Base-by-base conservation (phyloP, 2,888 invertebrate genomes). In the Cantharis rustica region DNA sequence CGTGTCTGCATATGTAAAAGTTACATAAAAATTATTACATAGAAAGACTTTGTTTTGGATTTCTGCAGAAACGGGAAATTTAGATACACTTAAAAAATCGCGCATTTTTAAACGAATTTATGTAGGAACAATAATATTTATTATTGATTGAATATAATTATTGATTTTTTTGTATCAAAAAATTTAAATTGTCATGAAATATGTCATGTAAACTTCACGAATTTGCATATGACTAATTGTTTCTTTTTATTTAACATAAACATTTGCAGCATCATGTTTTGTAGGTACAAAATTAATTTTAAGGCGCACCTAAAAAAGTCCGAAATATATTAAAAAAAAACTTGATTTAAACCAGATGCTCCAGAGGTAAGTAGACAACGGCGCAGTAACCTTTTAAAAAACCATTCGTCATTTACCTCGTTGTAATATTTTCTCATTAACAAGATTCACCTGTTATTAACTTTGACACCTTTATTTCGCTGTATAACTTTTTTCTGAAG, bases 401-500 rank as follows among this genome's bases (percentile, higher is more conserved):
- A 75, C 76, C 84, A 84, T 85, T 82, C 83, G 83, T 85, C 85
- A 84, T 83, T 80, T 75, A 69, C 75, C 73, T 78, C 70, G 81
- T 79, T 80, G 83, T 84, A 84, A 86, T 86, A 86, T 85, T 85
- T 86, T 85, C 84, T 86, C 86, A 86, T 86, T 86, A 86, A 86
- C 85, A 80, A 86, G 85, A 85, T 84, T 82, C 84, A 83, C 80
- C 81, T 80, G 81, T 84, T 83, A 84, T 85, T 78, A 80, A 80
- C 79, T 83, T 81, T 80, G 79, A 79, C 81, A 79, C 81, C 78
- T 81, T 83, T 80, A 77, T 80, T 78, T 80, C 74, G 77, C 78
- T 76, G 75, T 75, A 71, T 75, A 72, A 66, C 75, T 79, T 79
- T 80, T 75, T 76, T 76, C 61, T 69, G 17, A 71, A 71, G 71